Evolutionary conservation across 2,113 vertebrate species (phyloP).

Genomic region (Nanger granti): DNA sequence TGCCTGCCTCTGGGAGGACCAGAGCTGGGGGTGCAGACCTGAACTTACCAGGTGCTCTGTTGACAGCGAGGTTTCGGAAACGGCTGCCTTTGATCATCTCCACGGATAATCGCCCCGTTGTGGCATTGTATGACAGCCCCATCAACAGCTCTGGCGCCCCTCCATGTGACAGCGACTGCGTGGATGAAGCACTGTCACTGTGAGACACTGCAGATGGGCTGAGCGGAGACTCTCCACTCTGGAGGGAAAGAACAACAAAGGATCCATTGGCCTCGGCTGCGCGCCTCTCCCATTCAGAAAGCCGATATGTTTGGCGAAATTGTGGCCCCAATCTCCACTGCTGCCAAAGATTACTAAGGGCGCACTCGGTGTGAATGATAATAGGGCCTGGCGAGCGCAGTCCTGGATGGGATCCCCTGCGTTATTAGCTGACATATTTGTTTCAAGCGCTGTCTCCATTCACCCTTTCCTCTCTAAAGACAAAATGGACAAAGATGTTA

Average conservation of each 20-base stretch:
- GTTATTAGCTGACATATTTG: constrained; percentile 54
- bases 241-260: constrained; percentile 71
- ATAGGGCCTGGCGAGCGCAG: constrained; percentile 17
- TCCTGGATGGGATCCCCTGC: constrained; percentile 16
- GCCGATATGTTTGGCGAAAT: constrained; percentile 62
- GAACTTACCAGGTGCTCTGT: constrained; percentile 90
- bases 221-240: constrained; percentile 89
- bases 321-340: constrained; percentile 51
- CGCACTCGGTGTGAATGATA: constrained; percentile 61
- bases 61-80: constrained; percentile 93
- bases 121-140: constrained; percentile 93
- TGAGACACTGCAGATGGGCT: constrained; percentile 89
- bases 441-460: constrained; percentile 50
- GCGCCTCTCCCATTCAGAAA: constrained; percentile 39
- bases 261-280: constrained; percentile 68
- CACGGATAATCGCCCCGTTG: constrained; percentile 94
- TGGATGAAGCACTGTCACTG: constrained; percentile 90
- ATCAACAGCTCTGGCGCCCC: constrained; percentile 94
- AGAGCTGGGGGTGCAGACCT: neutral
- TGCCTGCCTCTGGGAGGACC: neutral
- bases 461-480: constrained; percentile 69
- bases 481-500: constrained; percentile 62
- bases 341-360: constrained; percentile 69
- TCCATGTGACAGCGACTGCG: constrained; percentile 92
- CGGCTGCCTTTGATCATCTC: constrained; percentile 98